Base-by-base conservation (phyloP, 64 coral and sea anemone species). In the Montipora foliosa region DNA sequence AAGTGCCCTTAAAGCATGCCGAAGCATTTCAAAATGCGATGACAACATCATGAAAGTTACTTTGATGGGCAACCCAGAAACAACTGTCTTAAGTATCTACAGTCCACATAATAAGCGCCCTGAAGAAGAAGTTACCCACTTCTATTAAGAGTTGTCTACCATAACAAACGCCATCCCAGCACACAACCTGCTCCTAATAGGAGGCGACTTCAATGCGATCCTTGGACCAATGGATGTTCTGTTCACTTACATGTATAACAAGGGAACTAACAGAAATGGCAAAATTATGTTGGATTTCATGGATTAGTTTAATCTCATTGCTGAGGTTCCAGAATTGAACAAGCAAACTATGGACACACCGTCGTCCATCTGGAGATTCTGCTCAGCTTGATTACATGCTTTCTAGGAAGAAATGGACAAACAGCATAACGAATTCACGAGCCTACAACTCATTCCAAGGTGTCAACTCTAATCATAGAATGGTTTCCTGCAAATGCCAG, bases 321-420 rank as follows among this genome's bases (percentile, higher is more conserved):
- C 91, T 17, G 3, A 75, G 57, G 2, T 79, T 93, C 21, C 70
- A 78, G 50, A 87, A 93, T 9, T 12, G 58, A 46, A 76, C 29
- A 69, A 47, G 91, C 59, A 87, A 61, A 50, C 19, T 79, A 47
- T 93, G 91, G 83, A 93, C 91, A 8, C 79, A 84, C 47, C 6
- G 50, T 4, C 17, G 68, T 16, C 90, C 80, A 52, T 75, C 57
- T 47, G 81, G 91, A 5, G 37, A 85, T 48, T 22, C 76, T 2
- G 47, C 68, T 14, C 90, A 92, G 55, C 79, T 92, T 58, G 90
- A 92, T 10, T 92, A 75, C 6, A 84, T 92, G 15, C 47, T 92
- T 74, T 17, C 44, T 12, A 92, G 29, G 10, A 85, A 85, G 46
- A 92, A 77, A 24, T 92, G 81, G 81, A 60, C 21, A n/a, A 93